Percentiles rank a stretch among this genome's conserved stretches.
Evolutionary conservation across 53 echinoderm and acorn worm genomes (phyloP).

Genomic region (Actinopyga echinites): DNA sequence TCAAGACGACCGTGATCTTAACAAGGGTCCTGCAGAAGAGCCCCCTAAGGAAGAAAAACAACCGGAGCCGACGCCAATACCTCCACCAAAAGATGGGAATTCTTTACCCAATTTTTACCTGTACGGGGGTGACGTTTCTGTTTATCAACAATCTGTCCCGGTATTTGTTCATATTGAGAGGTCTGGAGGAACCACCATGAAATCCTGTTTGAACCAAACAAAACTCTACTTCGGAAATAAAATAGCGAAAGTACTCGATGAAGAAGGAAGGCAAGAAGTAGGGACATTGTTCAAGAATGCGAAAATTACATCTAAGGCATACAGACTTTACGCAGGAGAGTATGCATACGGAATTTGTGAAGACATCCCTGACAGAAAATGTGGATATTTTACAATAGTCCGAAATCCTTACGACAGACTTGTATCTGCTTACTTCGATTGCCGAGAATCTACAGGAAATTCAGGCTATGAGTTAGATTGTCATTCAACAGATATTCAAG

Average conservation of each 20-base stretch:
- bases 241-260: slow-evolving; percentile 10
- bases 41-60: not conserved
- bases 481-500: slow-evolving; percentile 20
- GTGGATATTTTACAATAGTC: not conserved
- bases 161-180: slow-evolving; percentile 9
- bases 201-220: slow-evolving; percentile 14
- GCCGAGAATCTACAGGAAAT: slow-evolving; percentile 8
- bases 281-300: slow-evolving; percentile 24
- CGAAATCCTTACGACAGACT: slow-evolving; percentile 28
- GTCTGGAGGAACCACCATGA: slow-evolving; percentile 11
- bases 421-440: slow-evolving; percentile 31
- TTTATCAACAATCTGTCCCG: slow-evolving; percentile 26
- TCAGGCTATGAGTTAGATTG: slow-evolving; percentile 15
- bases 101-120: slow-evolving; percentile 23
- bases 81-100: slow-evolving; percentile 13
- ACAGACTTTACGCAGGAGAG: slow-evolving; percentile 22
- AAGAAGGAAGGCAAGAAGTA: not conserved
- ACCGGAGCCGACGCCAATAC: slow-evolving; percentile 3
- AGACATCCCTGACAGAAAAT: slow-evolving; percentile 27
- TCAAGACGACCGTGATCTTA: not conserved
- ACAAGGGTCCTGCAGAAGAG: not conserved
- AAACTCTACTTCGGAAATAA: slow-evolving; percentile 26
- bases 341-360: slow-evolving; percentile 22
- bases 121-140: not conserved
- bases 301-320: slow-evolving; percentile 21